A percentile compares a stretch with the other conserved stretches of the same genome.
These are phyloP conservation scores for Hypsibius dujardini DNA, from an alignment of 1,140 invertebrate species.

Conservation along the genomic window DNA sequence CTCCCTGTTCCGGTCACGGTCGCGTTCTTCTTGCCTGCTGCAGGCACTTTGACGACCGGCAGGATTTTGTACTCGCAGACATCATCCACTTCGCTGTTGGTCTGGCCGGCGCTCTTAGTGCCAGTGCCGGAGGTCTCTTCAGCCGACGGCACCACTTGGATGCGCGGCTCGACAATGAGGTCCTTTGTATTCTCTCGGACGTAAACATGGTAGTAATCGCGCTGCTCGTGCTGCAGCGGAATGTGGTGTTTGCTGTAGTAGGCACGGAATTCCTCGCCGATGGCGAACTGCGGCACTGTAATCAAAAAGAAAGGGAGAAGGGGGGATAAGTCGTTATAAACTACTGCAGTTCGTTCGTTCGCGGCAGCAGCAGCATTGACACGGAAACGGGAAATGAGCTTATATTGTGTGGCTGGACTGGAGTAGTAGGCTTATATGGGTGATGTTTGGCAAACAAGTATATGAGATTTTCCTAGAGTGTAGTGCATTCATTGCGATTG, in stretches of 20 bases:
- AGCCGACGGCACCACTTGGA: neutral
- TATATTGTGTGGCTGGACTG: too few relatives aligned
- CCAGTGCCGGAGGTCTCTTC: neutral
- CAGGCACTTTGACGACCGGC: neutral
- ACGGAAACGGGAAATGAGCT: too few relatives aligned
- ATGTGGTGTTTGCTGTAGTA: neutral
- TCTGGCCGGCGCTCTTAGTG: neutral
- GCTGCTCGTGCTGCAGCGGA: neutral
- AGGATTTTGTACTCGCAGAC: conserved; percentile 10
- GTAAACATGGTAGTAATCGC: neutral
- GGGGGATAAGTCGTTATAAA: too few relatives aligned
- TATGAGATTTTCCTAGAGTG: too few relatives aligned
- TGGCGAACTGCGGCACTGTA: conserved; percentile 10
- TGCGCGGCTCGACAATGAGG: neutral
- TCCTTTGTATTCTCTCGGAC: conserved; percentile 2
- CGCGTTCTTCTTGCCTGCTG: neutral
- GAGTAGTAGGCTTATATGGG: too few relatives aligned
- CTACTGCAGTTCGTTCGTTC: too few relatives aligned
- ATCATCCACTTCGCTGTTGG: neutral
- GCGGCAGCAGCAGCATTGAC: too few relatives aligned
- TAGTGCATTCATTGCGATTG: too few relatives aligned
- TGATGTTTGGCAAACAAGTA: too few relatives aligned
- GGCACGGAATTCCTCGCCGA: neutral
- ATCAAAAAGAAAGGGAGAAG: neutral
- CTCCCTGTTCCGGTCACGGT: neutral